Base-by-base conservation (phyloP, 2,113 vertebrate genomes). In the Cebus imitator region DNA sequence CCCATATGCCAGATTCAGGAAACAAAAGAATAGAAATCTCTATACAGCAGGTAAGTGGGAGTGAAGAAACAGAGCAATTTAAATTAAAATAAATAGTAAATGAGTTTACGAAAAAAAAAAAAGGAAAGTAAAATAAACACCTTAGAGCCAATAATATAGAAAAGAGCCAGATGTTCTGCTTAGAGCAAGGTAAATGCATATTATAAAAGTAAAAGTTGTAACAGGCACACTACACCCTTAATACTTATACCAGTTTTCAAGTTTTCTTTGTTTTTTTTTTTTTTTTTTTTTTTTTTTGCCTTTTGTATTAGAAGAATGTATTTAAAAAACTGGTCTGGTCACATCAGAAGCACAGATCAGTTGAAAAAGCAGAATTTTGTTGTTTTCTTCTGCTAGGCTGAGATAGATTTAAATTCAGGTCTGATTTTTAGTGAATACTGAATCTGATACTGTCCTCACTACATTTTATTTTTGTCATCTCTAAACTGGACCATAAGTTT, bases 1-100 rank as follows among this genome's bases (percentile, higher is more conserved):
- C 5, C 23, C 4, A 16, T 40, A 7, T 57, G 35, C 11, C 2
- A 66, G 43, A 95, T 66, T 91, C 40, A 73, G 70, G 52, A 40
- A 95, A 72, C 50, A 83, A 82, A 93, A 90, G 25, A 83, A 88
- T 52, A 66, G 37, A 87, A n/a, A 79, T 72, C 37, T 94, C 48
- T 93, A 7, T 23, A 50, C 43, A 87, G 79, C 10, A 57, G 8
- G 11, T 48, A 64, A 12, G 3, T 76, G 70, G 2, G 32, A 80
- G 11, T 58, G 4, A 58, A 70, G 40, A 87, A 91, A 45, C 23
- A 23, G 80, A 88, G 55, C 2, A 73, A 58, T 30, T 50, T 27
- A 57, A 50, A 66, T 57, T 84, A 58, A 76, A 83, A 91, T 70
- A n/a, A 35, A 9, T 68, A 83, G 35, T 72, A 4, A 76, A 30